Evolutionary conservation across 2,113 vertebrate species (phyloP).

Genomic region (Eupsittula cactorum): DNA sequence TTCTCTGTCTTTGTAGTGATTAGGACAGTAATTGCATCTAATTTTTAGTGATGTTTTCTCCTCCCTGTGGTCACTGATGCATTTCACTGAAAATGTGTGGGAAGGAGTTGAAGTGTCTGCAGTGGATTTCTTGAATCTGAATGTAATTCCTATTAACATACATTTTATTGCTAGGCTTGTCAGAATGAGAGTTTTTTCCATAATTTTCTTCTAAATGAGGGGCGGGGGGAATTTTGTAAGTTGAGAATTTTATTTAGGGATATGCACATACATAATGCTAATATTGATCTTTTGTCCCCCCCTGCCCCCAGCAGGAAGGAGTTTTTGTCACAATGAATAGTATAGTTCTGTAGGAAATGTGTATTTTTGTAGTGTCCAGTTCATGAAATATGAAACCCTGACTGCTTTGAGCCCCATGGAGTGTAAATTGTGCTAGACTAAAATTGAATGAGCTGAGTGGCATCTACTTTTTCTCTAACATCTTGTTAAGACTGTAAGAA

Average conservation of each 20-base stretch:
- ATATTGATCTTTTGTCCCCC: neutral
- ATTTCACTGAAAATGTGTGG: neutral
- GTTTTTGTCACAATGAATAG: neutral
- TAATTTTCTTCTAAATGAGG: neutral
- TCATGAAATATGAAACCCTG: neutral
- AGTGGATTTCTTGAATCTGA: neutral
- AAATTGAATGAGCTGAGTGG: neutral
- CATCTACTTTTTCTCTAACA: neutral
- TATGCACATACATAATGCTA: neutral
- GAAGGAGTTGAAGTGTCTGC: neutral
- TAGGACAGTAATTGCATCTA: constrained; percentile 45
- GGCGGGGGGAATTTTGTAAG: neutral
- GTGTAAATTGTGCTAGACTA: neutral
- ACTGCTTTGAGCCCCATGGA: neutral
- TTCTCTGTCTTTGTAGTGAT: constrained; percentile 29
- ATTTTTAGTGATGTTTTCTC: constrained; percentile 34
- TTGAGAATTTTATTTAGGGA: neutral
- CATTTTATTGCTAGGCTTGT: neutral
- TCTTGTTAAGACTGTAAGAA: neutral
- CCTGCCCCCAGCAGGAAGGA: neutral
- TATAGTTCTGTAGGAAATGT: neutral
- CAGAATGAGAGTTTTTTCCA: neutral
- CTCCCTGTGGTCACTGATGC: constrained; percentile 12
- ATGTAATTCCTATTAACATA: neutral
- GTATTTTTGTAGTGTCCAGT: neutral